Conservation (phyloP, 1,140 invertebrate species). For the Heterodera carotae region DNA sequence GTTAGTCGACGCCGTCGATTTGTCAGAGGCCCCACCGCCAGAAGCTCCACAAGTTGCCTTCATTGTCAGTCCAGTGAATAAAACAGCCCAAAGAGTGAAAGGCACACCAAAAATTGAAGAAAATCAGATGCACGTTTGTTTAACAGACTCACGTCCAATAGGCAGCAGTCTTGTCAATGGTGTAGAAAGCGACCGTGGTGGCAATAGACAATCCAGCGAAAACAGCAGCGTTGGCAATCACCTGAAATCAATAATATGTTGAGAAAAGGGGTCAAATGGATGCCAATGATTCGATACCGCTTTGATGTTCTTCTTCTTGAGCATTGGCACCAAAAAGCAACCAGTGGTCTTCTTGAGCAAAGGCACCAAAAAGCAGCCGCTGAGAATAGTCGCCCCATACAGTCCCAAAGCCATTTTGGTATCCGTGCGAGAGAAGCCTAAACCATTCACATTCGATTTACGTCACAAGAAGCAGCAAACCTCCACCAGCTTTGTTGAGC, state of each 20-base stretch:
- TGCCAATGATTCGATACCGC: conserved; percentile 34
- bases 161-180: conserved; percentile 62
- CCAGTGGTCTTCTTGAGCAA: conserved; percentile 50
- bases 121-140: background rate
- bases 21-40: too few species aligned
- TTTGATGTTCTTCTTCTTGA: conserved; percentile 56
- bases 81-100: conserved; percentile 10
- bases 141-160: conserved; percentile 44
- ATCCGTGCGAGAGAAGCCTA: conserved; percentile 63
- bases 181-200: conserved; percentile 58
- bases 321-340: conserved; percentile 45
- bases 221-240: conserved; percentile 48
- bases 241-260: conserved; percentile 40
- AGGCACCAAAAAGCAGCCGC: conserved; percentile 46
- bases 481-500: conserved; percentile 64
- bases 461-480: conserved; percentile 17
- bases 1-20: too few species aligned
- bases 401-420: conserved; percentile 58
- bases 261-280: background rate
- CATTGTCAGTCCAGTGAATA: background rate
- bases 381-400: conserved; percentile 55
- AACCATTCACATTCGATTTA: conserved; percentile 13
- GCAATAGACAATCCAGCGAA: conserved; percentile 49
- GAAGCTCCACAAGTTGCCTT: background rate
- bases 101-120: conserved; percentile 13